Conservation (phyloP, 2,888 invertebrate genomes). For the Thalpophila matura region DNA sequence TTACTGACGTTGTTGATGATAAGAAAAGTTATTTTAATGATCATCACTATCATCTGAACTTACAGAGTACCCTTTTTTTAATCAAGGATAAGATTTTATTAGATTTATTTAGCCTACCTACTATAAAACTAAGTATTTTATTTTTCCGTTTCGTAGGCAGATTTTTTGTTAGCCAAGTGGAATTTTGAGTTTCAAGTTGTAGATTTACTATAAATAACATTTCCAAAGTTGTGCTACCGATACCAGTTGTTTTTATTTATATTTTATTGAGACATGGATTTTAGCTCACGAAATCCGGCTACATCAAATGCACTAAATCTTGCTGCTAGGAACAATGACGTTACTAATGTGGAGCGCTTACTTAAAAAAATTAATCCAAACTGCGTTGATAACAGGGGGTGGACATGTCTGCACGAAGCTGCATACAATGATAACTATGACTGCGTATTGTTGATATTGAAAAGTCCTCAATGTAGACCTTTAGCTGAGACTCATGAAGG, state of each 20-base stretch:
- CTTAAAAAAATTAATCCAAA: constrained; percentile 86
- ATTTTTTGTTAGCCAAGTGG: constrained; percentile 4
- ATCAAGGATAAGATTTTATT: background rate
- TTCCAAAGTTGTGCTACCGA: constrained; percentile 17
- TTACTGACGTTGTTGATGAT: no score
- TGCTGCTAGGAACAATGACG: constrained; percentile 84
- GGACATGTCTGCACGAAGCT: constrained; percentile 90
- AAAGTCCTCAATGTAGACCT: constrained; percentile 76
- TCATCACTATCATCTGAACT: no score
- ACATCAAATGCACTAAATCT: constrained; percentile 85
- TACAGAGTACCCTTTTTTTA: constrained; percentile 2
- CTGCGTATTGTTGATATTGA: constrained; percentile 78
- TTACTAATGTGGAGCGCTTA: constrained; percentile 75
- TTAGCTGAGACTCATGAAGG: constrained; percentile 86
- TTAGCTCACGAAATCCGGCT: constrained; percentile 87
- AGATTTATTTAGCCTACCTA: background rate
- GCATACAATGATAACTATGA: constrained; percentile 84
- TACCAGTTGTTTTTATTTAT: constrained; percentile 6
- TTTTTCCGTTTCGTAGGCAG: background rate
- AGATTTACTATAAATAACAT: constrained; percentile 2
- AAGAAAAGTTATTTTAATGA: no score
- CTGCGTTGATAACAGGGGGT: constrained; percentile 88
- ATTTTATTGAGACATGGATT: constrained; percentile 81
- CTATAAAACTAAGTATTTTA: background rate
- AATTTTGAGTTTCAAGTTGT: background rate